Percentiles rank a stretch among this genome's conserved stretches.
Conservation (phyloP, 2,113 vertebrate species). For the Myotis davidii region DNA sequence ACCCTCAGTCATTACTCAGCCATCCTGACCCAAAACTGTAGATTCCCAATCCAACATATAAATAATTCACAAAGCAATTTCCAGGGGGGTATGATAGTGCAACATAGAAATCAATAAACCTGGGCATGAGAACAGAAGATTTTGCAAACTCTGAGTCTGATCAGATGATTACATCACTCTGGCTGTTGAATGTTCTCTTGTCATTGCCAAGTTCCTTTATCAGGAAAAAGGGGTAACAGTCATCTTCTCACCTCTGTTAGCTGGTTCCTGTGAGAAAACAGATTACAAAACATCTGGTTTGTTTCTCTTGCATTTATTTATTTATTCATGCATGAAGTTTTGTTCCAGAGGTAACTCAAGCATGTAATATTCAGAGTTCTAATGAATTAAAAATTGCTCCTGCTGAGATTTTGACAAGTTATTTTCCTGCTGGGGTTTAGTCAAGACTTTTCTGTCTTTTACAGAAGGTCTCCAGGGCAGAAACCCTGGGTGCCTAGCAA, state of each 20-base stretch:
- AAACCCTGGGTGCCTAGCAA: too few species aligned
- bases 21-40: not conserved
- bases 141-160: not conserved
- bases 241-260: constrained; percentile 20
- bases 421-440: constrained; percentile 31
- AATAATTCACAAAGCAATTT: constrained; percentile 69
- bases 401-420: constrained; percentile 62
- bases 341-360: constrained; percentile 46
- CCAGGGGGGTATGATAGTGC: not conserved
- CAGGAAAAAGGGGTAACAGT: constrained; percentile 52
- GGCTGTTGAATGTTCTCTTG: not conserved
- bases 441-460: constrained; percentile 34
- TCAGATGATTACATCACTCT: constrained; percentile 52
- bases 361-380: not conserved
- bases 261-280: constrained; percentile 38
- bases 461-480: not conserved
- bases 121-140: not conserved
- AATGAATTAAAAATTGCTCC: constrained; percentile 64
- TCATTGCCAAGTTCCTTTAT: constrained; percentile 63
- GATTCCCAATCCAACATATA: not conserved
- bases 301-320: constrained; percentile 61
- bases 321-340: constrained; percentile 60
- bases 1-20: not conserved
- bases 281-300: constrained; percentile 69
- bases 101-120: constrained; percentile 51